Evolutionary conservation across 64 coral and sea anemone genomes (phyloP).

Genomic region (Montipora sp.): DNA sequence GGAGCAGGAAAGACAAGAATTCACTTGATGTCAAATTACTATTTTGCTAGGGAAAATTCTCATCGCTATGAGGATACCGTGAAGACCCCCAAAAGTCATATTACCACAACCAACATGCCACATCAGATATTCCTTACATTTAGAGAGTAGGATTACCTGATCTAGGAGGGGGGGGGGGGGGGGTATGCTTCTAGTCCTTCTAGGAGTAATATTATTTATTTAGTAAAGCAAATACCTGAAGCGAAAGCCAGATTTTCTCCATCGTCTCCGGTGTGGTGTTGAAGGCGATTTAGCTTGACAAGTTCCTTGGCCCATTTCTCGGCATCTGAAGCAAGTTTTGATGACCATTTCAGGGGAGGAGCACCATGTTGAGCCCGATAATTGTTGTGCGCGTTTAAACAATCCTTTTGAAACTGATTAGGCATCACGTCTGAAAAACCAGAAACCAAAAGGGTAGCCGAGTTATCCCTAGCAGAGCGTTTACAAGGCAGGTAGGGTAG

Average conservation of each 20-base stretch:
- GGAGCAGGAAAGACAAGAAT: background rate
- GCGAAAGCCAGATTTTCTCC: constrained; percentile 93
- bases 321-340: constrained; percentile 92
- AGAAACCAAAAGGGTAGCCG: background rate
- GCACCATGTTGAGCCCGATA: constrained; percentile 95
- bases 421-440: constrained; percentile 73
- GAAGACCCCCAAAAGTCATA: too few relatives aligned
- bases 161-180: too few relatives aligned
- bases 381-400: constrained; percentile 89
- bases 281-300: constrained; percentile 73
- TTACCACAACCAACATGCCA: too few relatives aligned
- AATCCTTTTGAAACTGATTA: constrained; percentile 95
- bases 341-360: constrained; percentile 92
- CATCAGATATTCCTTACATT: too few relatives aligned
- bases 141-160: too few relatives aligned
- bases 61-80: too few relatives aligned
- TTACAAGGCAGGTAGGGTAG: too few relatives aligned
- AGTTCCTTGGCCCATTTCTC: constrained; percentile 98
- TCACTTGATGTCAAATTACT: background rate
- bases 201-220: too few relatives aligned
- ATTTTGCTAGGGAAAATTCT: too few relatives aligned
- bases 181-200: too few relatives aligned
- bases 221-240: constrained; percentile 62
- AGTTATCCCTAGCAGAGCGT: too few relatives aligned
- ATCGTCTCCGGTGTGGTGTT: constrained; percentile 86